Evolutionary conservation across 1,140 invertebrate genomes (phyloP).

Genomic region (Meloidogyne chitwoodi): DNA sequence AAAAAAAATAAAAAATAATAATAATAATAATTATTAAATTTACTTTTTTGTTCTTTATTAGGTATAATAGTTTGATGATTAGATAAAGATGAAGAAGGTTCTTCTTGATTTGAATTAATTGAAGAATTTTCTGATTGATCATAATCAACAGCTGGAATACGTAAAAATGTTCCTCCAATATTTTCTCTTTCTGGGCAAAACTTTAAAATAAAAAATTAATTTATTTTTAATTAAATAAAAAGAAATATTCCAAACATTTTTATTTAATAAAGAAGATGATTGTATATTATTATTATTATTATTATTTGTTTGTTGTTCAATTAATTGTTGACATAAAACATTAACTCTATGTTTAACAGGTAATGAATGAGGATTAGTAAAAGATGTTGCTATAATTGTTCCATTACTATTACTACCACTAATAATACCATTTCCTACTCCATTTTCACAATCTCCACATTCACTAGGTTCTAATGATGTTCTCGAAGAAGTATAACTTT

Average conservation of each 20-base stretch:
- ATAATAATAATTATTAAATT: background rate
- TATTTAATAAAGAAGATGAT: slow-evolving; percentile 23
- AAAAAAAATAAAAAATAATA: background rate
- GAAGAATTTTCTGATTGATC: slow-evolving; percentile 30
- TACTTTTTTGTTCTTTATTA: background rate
- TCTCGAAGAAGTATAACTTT: slow-evolving; percentile 56
- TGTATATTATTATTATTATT: background rate
- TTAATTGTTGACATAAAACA: slow-evolving; percentile 48
- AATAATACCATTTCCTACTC: background rate
- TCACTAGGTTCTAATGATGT: slow-evolving; percentile 58
- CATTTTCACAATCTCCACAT: slow-evolving; percentile 48
- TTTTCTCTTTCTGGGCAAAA: slow-evolving; percentile 1
- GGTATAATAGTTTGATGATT: background rate
- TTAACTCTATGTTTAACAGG: slow-evolving; percentile 33
- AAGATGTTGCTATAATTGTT: background rate
- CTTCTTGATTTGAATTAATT: slow-evolving; percentile 45
- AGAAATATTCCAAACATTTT: background rate
- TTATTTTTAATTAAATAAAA: background rate
- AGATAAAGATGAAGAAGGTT: background rate
- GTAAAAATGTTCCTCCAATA: slow-evolving; percentile 21
- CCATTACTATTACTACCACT: background rate
- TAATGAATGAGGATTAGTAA: background rate
- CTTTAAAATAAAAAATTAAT: background rate
- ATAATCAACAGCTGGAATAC: slow-evolving; percentile 55
- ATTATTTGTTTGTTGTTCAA: slow-evolving; percentile 22